Evolutionary conservation across 2,797 vertebrate species (phyloP).

Genomic region (Spinus olivaceus): DNA sequence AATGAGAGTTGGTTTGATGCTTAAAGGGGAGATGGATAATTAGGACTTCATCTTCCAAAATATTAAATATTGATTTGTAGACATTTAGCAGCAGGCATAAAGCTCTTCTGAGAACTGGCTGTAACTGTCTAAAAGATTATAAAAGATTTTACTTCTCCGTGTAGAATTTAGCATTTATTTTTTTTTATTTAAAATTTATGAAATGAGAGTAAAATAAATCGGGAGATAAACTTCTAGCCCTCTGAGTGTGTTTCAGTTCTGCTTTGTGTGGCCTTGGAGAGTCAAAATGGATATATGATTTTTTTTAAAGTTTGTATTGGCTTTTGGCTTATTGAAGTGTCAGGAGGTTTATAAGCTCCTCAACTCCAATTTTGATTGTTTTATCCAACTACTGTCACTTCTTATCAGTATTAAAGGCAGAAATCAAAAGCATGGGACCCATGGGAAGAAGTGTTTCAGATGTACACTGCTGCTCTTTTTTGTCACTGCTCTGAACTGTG

Average conservation of each 20-base stretch:
- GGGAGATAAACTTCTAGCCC: constrained; percentile 40
- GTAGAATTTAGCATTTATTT: constrained; percentile 62
- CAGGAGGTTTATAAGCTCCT: constrained; percentile 80
- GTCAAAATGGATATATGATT: constrained; percentile 42
- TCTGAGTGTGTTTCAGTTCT: not conserved
- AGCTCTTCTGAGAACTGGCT: constrained; percentile 70
- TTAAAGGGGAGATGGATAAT: constrained; percentile 72
- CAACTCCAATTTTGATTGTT: constrained; percentile 78
- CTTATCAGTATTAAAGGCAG: constrained; percentile 76
- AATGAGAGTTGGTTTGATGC: constrained; percentile 53
- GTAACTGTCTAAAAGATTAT: constrained; percentile 72
- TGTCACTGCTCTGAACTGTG: constrained; percentile 36
- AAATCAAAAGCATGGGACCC: constrained; percentile 68
- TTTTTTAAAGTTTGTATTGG: constrained; percentile 66
- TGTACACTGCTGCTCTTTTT: not conserved
- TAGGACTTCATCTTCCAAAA: constrained; percentile 77
- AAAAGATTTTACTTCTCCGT: constrained; percentile 71
- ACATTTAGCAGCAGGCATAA: constrained; percentile 72
- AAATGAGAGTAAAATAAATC: constrained; percentile 64
- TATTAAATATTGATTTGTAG: constrained; percentile 80
- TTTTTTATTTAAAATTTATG: constrained; percentile 73
- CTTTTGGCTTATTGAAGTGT: constrained; percentile 79
- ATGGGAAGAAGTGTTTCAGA: constrained; percentile 57
- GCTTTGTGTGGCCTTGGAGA: constrained; percentile 29
- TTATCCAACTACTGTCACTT: constrained; percentile 81